A percentile compares a stretch with the other conserved stretches of the same genome.
phyloP scores from a whole-genome alignment of 1,140 invertebrate genomes.

The Drosophila setifemur region DNA sequence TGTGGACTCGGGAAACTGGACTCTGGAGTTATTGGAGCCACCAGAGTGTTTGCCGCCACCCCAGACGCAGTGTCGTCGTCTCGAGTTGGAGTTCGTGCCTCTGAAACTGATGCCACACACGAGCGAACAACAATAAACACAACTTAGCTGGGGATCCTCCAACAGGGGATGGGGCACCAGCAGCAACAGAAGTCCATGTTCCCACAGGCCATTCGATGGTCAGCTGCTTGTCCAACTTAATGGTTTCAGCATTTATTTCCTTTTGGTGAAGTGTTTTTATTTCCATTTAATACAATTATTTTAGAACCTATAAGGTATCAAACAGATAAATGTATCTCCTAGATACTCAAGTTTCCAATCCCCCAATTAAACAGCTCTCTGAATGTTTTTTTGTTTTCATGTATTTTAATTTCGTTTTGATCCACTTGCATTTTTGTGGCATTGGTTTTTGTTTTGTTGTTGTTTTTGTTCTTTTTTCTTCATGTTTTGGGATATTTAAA shows the following conservation, averaged over 20 bases:
- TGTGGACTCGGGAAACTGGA: constrained; percentile 12
- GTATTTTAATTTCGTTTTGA: constrained; percentile 36
- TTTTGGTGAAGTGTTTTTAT: too few relatives aligned
- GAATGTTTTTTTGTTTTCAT: constrained; percentile 38
- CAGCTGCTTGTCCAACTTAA: constrained; percentile 9
- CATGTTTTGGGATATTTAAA: constrained; percentile 35
- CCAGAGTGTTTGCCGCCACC: constrained; percentile 33
- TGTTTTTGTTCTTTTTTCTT: constrained; percentile 15
- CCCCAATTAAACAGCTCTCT: not conserved
- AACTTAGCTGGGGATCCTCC: constrained; percentile 20
- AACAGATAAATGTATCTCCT: too few relatives aligned
- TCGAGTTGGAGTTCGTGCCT: constrained; percentile 58
- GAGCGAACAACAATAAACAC: constrained; percentile 39
- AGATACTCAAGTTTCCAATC: too few relatives aligned
- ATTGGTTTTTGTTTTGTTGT: constrained; percentile 38
- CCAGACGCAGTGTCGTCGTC: constrained; percentile 67
- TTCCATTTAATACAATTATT: too few relatives aligned
- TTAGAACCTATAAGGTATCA: too few relatives aligned
- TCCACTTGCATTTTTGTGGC: constrained; percentile 43
- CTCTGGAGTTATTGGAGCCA: not conserved
- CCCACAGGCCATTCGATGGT: constrained; percentile 24
- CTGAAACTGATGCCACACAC: constrained; percentile 67
- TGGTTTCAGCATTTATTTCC: constrained; percentile 1
- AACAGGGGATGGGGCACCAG: not conserved
- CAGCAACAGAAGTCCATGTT: constrained; percentile 17